A percentile compares a stretch with the other conserved stretches of the same genome.
phyloP scores from a whole-genome alignment of 2,888 invertebrate species.

The Anarsia innoxiella region DNA sequence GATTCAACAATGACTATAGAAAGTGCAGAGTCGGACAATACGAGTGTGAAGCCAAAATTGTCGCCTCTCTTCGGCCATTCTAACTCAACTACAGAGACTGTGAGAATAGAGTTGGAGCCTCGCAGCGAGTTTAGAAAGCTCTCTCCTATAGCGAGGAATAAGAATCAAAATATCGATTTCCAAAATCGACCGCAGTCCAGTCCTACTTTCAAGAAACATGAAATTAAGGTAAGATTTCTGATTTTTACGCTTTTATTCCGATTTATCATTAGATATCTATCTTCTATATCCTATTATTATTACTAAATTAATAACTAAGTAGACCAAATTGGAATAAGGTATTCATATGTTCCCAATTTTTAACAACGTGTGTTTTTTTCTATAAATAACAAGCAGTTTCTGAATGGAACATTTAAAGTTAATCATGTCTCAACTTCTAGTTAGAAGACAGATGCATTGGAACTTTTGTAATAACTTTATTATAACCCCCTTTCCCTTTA shows the following conservation, averaged over 20 bases:
- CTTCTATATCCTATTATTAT: too few species aligned
- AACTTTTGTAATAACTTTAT: too few species aligned
- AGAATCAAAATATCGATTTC: constrained; percentile 54
- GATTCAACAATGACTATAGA: constrained; percentile 63
- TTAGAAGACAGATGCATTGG: too few species aligned
- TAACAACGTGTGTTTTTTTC: too few species aligned
- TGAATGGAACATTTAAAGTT: too few species aligned
- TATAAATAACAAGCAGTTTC: too few species aligned
- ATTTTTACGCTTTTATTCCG: neutral
- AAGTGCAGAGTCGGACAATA: constrained; percentile 46
- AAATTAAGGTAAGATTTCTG: constrained; percentile 39
- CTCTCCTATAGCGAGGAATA: constrained; percentile 55
- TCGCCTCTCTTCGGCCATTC: constrained; percentile 58
- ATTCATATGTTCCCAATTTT: too few species aligned
- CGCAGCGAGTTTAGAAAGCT: constrained; percentile 56
- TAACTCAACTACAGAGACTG: constrained; percentile 30
- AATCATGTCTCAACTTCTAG: too few species aligned
- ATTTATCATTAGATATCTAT: too few species aligned
- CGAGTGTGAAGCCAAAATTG: constrained; percentile 49
- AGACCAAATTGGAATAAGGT: too few species aligned
- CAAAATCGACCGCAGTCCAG: constrained; percentile 61
- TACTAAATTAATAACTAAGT: too few species aligned
- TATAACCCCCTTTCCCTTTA: too few species aligned
- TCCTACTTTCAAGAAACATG: constrained; percentile 43
- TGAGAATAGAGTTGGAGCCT: constrained; percentile 58